Evolutionary conservation across 2,888 invertebrate species (phyloP), one percentile per base, ranked within the genome.

Genomic region (Altica lythri): DNA sequence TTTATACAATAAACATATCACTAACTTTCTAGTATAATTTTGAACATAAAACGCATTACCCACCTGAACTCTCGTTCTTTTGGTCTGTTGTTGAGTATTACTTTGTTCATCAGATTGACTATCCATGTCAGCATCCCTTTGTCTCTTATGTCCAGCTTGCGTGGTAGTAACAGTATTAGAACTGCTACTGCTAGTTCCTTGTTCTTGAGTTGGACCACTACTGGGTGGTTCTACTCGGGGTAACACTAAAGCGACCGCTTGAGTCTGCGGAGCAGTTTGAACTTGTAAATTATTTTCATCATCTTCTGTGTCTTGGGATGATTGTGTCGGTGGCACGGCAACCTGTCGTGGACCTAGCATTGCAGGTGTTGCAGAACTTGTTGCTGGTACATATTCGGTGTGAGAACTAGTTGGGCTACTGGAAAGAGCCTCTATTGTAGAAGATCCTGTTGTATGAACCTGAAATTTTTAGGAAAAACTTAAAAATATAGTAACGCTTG

Each of bases 331-430:
- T 35, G 87, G 85, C 10, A 89, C 86, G 14, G 85, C 84, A 17
- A 83, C 78, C 45, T 89, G 86, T 43, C 88, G 82, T 43, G 83
- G 78, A 16, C 73, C 65, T 55, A 73, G 50, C 35, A 81, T 80
- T 0, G 62, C 55, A 0, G 81, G 79, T 69, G 72, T 83, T 70
- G 70, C 84, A 64, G 90, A 89, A 17, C 90, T 90, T 1, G 90
- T 90, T 0, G 90, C 90, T 1, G 91, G 90, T 81, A 90, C 90
- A 74, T 91, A 92, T 75, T 92, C 92, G 0, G 90, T 90, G 61
- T 86, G 85, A 1, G 86, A 86, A 49, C 86, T 86, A 1, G 86
- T 86, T 1, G 86, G 86, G n/a, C 86, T 86, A 10, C 86, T 85
- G 0, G 86, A 82, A 70, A 83, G 75, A 0, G 80, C 79, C 64